Evolutionary conservation across 2,888 invertebrate species (phyloP), one percentile per base, ranked within the genome.

Genomic region (Uloborus plumipes): DNA sequence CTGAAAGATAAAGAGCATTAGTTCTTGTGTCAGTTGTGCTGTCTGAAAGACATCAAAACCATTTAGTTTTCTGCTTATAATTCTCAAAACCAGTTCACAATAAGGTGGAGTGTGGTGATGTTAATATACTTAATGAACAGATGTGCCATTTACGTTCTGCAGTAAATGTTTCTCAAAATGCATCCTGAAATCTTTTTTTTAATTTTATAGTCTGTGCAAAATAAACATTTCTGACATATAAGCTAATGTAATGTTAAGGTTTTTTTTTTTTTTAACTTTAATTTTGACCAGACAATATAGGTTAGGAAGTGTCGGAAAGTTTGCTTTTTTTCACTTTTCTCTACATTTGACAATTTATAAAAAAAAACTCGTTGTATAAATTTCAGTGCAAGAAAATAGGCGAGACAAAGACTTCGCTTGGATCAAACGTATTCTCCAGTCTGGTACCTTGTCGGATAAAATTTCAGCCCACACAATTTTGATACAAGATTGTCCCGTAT

Each of bases 391-490:
- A 69, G 72, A 76, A 72, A 67, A 62, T 50, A 66, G 76, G 47
- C 58, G 92, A 93, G 0, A 74, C 49, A 81, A 81, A 18, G 93
- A 94, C 86, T 92, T 92, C 86, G 91, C 92, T 76, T 96, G 95
- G 95, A 92, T 95, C 84, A 92, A 92, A 86, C 94, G 93, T 1
- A 92, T 96, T 14, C 90, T 95, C 86, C 91, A 92, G 15, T 93
- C 93, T 86, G 97, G 97, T 85, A 96, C 96, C 0, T 91, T 93
- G 0, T 92, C 93, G 0, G 97, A 97, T 89, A 94, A 94, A 90
- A 92, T 96, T 79, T 96, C 97, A 2, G 96, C 96, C 0, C 92
- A 93, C 80, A 93, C 94, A 9, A 91, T 97, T 31, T 90, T 94
- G 31, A 92, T 96, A 84, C 94, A 96, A 91, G 94, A 95, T 87